These are phyloP conservation scores for Camponotus vicinus DNA, from an alignment of 1,140 invertebrate genomes.

Conservation along the genomic window DNA sequence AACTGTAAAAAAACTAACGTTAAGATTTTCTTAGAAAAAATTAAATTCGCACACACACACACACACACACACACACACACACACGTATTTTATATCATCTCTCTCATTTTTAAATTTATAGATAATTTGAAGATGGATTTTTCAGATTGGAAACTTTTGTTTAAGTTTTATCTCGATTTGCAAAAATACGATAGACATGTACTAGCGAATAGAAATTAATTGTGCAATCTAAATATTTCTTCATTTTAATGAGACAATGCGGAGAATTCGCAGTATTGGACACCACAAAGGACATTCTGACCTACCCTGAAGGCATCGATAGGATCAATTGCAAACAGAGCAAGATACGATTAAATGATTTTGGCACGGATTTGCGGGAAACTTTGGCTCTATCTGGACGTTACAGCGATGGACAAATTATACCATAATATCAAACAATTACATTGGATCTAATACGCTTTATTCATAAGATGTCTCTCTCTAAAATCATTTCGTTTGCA, in stretches of 20 bases:
- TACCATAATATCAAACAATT: constrained; percentile 2
- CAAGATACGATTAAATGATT: constrained; percentile 27
- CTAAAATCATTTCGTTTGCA: constrained; percentile 11
- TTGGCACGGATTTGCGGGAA: constrained; percentile 3
- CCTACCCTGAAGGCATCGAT: constrained; percentile 10
- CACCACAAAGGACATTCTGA: background rate
- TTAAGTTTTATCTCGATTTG: too few species aligned
- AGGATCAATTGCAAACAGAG: constrained; percentile 21
- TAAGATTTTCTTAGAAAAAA: background rate
- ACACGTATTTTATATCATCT: background rate
- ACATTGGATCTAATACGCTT: background rate
- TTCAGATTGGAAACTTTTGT: too few species aligned
- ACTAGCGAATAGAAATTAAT: background rate
- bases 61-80: background rate
- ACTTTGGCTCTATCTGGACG: background rate
- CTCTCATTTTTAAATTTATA: background rate
- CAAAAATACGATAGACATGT: too few species aligned
- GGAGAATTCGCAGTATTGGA: background rate
- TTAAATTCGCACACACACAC: background rate
- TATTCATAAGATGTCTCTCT: background rate
- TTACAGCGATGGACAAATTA: background rate
- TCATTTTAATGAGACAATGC: constrained; percentile 12
- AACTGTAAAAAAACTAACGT: background rate
- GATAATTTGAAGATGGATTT: too few species aligned
- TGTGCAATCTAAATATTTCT: constrained; percentile 30